Conservation (phyloP, 2,113 vertebrate genomes). For the Semnornis frantzii region DNA sequence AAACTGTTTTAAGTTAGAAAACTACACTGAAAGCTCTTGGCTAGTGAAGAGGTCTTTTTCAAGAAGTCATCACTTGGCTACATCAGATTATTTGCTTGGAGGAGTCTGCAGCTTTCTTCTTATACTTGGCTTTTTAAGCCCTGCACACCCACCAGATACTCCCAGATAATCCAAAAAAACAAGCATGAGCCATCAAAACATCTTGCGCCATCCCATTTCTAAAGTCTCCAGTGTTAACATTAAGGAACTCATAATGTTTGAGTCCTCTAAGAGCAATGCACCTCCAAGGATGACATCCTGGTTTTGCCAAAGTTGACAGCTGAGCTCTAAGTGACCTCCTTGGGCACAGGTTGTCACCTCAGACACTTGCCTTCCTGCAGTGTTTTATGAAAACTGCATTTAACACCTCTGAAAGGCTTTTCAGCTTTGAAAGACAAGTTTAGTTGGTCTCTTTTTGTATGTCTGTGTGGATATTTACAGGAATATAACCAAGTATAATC, state of each 20-base stretch:
- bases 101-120: neutral
- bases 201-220: neutral
- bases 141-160: neutral
- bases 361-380: neutral
- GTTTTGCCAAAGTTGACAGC: neutral
- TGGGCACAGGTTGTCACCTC: neutral
- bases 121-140: neutral
- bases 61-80: neutral
- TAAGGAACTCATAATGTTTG: neutral
- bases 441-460: neutral
- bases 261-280: neutral
- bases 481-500: neutral
- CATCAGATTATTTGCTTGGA: neutral
- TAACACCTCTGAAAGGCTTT: neutral
- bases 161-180: neutral
- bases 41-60: neutral
- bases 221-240: neutral
- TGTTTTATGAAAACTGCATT: neutral
- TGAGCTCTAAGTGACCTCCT: neutral
- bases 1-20: neutral
- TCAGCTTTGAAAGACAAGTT: conserved; percentile 28
- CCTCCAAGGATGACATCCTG: neutral
- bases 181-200: neutral
- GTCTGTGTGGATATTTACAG: neutral
- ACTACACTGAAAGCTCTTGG: neutral